phyloP scores from a whole-genome alignment of 2,888 invertebrate genomes.

The Ashinkailepas kermadecensis region DNA sequence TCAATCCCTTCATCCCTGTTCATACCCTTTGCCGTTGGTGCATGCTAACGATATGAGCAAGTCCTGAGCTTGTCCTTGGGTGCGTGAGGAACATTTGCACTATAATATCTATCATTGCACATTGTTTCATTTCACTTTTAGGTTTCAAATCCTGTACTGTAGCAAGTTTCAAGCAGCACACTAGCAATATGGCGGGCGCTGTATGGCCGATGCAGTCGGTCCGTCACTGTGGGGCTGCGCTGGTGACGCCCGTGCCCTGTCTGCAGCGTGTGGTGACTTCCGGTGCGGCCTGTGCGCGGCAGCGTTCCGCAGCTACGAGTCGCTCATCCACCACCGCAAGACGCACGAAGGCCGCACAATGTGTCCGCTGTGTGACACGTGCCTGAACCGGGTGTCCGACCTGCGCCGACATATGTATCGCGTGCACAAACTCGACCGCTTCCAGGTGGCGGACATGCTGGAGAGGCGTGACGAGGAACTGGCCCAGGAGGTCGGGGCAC shows the following conservation, averaged over 20 bases:
- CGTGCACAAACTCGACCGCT: background rate
- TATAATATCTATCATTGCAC: too few relatives aligned
- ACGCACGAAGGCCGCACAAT: background rate
- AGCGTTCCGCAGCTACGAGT: background rate
- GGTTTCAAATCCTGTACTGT: too few relatives aligned
- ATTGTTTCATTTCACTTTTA: too few relatives aligned
- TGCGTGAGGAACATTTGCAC: too few relatives aligned
- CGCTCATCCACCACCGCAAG: conserved; percentile 12
- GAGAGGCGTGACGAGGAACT: background rate
- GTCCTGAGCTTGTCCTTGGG: too few relatives aligned
- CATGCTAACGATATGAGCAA: too few relatives aligned
- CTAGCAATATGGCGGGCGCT: too few relatives aligned
- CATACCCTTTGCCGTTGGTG: too few relatives aligned
- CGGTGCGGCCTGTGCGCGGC: background rate
- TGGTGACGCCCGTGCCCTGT: background rate
- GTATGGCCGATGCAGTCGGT: too few relatives aligned
- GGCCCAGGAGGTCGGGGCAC: too few relatives aligned
- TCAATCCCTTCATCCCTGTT: too few relatives aligned
- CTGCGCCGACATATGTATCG: background rate
- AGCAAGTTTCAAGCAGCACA: too few relatives aligned
- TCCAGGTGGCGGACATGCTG: background rate
- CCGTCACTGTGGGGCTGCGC: background rate
- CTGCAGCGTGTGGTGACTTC: background rate
- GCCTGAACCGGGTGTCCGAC: conserved; percentile 10
- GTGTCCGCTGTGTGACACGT: background rate